Evolutionary conservation across 2,797 vertebrate species (phyloP), one percentile per base, ranked within the genome.

Genomic region (Silurus lanzhouensis): DNA sequence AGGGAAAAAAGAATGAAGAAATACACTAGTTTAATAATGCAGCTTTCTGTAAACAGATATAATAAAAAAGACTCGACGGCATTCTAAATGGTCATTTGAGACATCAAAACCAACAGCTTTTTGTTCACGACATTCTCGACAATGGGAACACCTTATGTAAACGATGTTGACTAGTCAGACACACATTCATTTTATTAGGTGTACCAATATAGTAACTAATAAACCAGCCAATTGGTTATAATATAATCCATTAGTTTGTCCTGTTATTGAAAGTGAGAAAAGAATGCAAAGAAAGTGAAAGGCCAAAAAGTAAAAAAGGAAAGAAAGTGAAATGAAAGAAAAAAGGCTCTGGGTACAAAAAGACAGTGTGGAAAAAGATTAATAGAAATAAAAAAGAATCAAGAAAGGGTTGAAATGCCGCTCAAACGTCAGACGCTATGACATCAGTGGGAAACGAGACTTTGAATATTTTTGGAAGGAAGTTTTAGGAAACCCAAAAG

Each of bases 81-180:
- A 57, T 76, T 19, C 27, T 76, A 58, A 76, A 76, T 76, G 74
- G 14, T 55, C 52, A 74, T 52, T 74, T 52, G 22, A 52, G 71
- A 25, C 46, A 20, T 25, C 6, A 15, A 22, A n/a, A 22, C 71
- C 25, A 13, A 5, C 72, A 27, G 71, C 22, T n/a, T 74, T 74
- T 46, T n/a, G 19, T 27, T 55, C 13, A 48, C 10, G 1, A n/a
- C 46, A 6, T 72, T n/a, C 12, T 52, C 46, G n/a, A 72, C 20
- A 52, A n/a, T 48, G 9, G 3, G 13, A 55, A 15, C 20, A 72
- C 20, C 22, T 52, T 74, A 17, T 74, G 15, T 7, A 25, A 22
- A 6, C 6, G 55, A 25, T 55, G 22, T 52, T 74, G 52, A 55
- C 22, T 74, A 55, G 46, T 74, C 22, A 25, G 13, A n/a, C 52